Evolutionary conservation across 2,113 vertebrate genomes (phyloP), one percentile per base, ranked within the genome.

Genomic region (Scopus umbretta): DNA sequence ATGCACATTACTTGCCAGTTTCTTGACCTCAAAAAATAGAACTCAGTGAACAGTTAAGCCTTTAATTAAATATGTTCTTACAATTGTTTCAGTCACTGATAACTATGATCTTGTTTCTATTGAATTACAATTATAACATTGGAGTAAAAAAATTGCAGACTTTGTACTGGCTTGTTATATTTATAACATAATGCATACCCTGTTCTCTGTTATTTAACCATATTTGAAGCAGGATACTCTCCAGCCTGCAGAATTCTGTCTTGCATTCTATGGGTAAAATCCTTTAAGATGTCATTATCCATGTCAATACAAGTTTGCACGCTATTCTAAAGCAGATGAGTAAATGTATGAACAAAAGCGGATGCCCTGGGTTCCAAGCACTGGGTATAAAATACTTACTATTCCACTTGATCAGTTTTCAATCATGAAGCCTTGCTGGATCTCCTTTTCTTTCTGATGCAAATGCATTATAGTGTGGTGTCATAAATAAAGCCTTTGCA

Each of bases 81-180:
- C 92, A 96, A 89, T 88, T 96, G 78, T 95, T 95, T 93, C 75
- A 92, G 80, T 55, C 81, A 76, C 61, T 80, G 71, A 88, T 93
- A 95, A 86, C 97, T 96, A 93, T 97, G 95, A 96, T 97, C 93
- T 96, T 75, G 75, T 82, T 96, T 81, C 93, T 92, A 61, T 58
- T 90, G 80, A 91, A 85, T 90, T 94, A 74, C 91, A 97, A 97
- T 97, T 97, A 97, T 16, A 97, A 93, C 88, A 96, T 83, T 90
- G 83, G 80, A 93, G 38, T 88, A 92, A 78, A 95, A 93, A 96
- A 96, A 97, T 97, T 97, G 97, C 81, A 97, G 97, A 94, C 80
- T 96, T 86, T 52, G 63, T 88, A 52, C 72, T 73, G 82, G 66
- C 36, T 94, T 76, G 91, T 90, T 95, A 95, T 92, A 97, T 85